Percentiles rank a stretch among this genome's conserved stretches.
Evolutionary conservation across 2,888 invertebrate species (phyloP).

Genomic region (Asteroscopus sphinx): DNA sequence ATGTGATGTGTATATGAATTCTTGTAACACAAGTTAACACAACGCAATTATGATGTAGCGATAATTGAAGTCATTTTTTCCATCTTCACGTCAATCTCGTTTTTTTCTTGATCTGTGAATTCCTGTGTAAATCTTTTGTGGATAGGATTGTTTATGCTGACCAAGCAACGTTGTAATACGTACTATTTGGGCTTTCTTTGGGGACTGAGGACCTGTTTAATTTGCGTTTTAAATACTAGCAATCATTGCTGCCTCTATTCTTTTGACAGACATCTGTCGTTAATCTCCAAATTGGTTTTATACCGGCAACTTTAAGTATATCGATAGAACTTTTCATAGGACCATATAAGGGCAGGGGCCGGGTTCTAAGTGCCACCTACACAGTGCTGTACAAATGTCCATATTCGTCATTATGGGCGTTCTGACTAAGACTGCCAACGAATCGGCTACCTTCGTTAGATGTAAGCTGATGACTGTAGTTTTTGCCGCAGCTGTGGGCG

Average conservation of each 20-base stretch:
- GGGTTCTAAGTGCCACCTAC: slow-evolving; percentile 83
- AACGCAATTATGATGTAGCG: slow-evolving; percentile 21
- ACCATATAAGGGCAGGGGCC: slow-evolving; percentile 79
- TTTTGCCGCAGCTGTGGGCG: slow-evolving; percentile 80
- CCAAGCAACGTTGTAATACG: neutral
- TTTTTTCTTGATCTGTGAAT: slow-evolving; percentile 15
- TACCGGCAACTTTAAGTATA: slow-evolving; percentile 41
- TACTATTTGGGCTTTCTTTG: neutral
- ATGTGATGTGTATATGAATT: slow-evolving; percentile 38
- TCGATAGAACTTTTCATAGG: slow-evolving; percentile 67
- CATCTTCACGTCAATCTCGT: slow-evolving; percentile 11
- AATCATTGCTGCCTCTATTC: neutral
- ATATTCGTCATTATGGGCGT: slow-evolving; percentile 85
- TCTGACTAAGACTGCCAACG: slow-evolving; percentile 80
- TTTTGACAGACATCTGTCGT: slow-evolving; percentile 20
- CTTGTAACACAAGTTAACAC: slow-evolving; percentile 26
- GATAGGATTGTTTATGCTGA: slow-evolving; percentile 4
- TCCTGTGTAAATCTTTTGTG: slow-evolving; percentile 11
- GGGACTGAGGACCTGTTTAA: neutral
- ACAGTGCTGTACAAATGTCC: slow-evolving; percentile 82
- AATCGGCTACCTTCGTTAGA: slow-evolving; percentile 86
- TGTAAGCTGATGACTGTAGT: slow-evolving; percentile 80
- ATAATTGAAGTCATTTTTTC: slow-evolving; percentile 27
- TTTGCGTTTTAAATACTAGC: neutral
- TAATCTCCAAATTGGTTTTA: slow-evolving; percentile 37